Evolutionary conservation across 2,888 invertebrate genomes (phyloP), one percentile per base, ranked within the genome.

Genomic region (Nomada ruficornis): DNA sequence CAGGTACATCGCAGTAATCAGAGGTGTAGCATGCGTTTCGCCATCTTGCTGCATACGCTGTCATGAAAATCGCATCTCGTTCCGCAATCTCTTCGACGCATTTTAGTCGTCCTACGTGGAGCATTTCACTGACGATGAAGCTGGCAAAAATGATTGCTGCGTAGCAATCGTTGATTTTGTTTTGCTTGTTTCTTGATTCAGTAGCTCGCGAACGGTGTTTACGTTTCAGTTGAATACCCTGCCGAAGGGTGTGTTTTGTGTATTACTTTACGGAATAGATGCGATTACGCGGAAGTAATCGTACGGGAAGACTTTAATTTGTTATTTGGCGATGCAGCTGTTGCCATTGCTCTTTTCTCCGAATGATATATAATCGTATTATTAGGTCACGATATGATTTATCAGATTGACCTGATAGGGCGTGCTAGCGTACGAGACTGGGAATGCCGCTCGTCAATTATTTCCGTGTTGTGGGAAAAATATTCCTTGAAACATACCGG

Each of bases 11-110:
- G 36, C 36, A 36, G 36, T 36, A 36, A 5, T 7, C 36, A 7
- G 36, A 36, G 36, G 36, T 36, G 36, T 67, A 54, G 42, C 69
- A 74, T 64, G 50, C 71, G 71, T 59, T 52, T 80, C 86, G 86
- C 86, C 86, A 86, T 86, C 82, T 86, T 86, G 85, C 52, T 70
- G 26, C 42, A 44, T 68, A 54, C 47, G 15, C 26, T 50, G 50
- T 57, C 64, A n/a, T 29, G 15, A 47, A 68, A 75, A 78, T 73
- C 60, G 50, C 18, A 42, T 64, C 42, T 50, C 18, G 44, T 62
- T 52, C 60, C 60, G 62, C 13, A 13, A 57, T 60, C 18, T 9
- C 7, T 20, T 11, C 9, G 5, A 23, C 20, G 11, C 7, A 2
- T 18, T 52, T 42, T 23, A n/a, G 1, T 15, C 2, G n/a, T 18